Conservation (phyloP, 2,797 vertebrate species). For the Pangasius mekongensis region DNA sequence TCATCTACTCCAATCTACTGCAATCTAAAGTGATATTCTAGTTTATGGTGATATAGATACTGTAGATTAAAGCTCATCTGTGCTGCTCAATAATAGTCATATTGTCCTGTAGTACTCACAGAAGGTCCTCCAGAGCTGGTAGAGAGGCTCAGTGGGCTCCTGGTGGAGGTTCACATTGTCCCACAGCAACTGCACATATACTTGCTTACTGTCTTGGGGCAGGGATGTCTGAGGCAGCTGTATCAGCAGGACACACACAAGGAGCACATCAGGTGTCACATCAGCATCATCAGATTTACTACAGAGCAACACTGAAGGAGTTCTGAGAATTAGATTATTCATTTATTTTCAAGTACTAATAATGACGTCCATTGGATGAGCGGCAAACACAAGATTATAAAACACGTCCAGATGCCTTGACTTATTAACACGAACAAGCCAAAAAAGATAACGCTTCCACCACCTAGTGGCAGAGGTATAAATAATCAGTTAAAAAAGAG, state of each 20-base stretch:
- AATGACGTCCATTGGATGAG: background rate
- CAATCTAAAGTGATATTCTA: background rate
- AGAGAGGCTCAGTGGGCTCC: conserved; percentile 88
- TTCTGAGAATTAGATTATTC: background rate
- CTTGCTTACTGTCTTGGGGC: conserved; percentile 93
- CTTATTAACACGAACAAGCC: background rate
- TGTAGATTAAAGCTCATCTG: background rate
- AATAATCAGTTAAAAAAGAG: background rate
- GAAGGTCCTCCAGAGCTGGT: conserved; percentile 88
- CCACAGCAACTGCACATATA: conserved; percentile 93
- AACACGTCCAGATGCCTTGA: background rate
- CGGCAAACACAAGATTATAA: background rate
- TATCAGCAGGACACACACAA: conserved; percentile 44
- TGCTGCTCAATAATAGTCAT: background rate
- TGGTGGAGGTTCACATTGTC: conserved; percentile 96
- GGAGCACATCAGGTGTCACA: background rate
- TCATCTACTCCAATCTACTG: background rate
- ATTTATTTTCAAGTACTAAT: background rate
- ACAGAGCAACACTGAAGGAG: background rate
- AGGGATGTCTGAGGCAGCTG: conserved; percentile 91
- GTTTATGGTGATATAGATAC: background rate
- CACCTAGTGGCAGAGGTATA: background rate
- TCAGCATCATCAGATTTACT: background rate
- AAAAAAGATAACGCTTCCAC: background rate
- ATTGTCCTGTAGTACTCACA: conserved; percentile 79